Evolutionary conservation across 2,888 invertebrate genomes (phyloP).

Genomic region (Drosophila anomalata): DNA sequence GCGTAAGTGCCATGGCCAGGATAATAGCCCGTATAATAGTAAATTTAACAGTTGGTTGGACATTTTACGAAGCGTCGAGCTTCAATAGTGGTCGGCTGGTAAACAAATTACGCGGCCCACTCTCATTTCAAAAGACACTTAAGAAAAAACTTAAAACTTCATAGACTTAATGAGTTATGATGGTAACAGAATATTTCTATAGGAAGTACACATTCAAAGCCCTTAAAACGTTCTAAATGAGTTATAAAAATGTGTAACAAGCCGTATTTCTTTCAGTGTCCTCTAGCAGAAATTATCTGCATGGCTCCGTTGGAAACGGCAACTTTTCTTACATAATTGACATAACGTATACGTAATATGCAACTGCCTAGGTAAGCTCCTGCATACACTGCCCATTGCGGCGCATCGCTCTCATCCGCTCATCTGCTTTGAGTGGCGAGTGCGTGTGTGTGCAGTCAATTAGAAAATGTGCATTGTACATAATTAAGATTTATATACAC

Average conservation of each 20-base stretch:
- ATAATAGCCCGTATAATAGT: constrained; percentile 79
- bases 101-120: constrained; percentile 74
- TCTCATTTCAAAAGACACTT: constrained; percentile 13
- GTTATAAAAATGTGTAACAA: too few relatives aligned
- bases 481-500: constrained; percentile 76
- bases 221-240: too few relatives aligned
- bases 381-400: constrained; percentile 8
- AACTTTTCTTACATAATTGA: constrained; percentile 77
- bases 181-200: too few relatives aligned
- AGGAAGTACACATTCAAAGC: too few relatives aligned
- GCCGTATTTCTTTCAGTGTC: not conserved
- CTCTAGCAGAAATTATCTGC: constrained; percentile 22
- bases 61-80: constrained; percentile 48
- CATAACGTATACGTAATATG: constrained; percentile 74
- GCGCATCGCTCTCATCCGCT: constrained; percentile 1
- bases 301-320: constrained; percentile 38
- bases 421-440: constrained; percentile 10
- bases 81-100: constrained; percentile 52
- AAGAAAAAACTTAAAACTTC: not conserved
- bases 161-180: not conserved
- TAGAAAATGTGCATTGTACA: constrained; percentile 77
- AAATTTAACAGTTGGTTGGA: constrained; percentile 77
- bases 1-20: constrained; percentile 46
- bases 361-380: constrained; percentile 30
- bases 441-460: constrained; percentile 62